These are phyloP conservation scores for Nesidiocoris tenuis DNA, from an alignment of 2,888 invertebrate genomes.

Conservation along the genomic window DNA sequence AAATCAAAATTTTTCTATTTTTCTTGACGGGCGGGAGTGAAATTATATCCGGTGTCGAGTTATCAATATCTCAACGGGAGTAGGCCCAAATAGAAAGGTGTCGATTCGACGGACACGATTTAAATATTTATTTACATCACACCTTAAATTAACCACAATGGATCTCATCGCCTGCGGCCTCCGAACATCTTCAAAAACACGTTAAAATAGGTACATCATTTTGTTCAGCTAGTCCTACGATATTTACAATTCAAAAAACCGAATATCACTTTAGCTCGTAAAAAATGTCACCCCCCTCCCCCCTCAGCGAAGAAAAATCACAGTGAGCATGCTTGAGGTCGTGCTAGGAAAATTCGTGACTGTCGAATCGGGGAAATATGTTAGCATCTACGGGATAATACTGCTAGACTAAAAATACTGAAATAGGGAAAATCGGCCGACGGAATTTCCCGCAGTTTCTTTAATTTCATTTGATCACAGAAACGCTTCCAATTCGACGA, in stretches of 20 bases:
- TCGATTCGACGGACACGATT: not conserved
- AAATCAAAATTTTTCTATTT: no score
- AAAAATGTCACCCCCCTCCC: not conserved
- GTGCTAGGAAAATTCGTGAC: not conserved
- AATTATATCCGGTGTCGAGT: no score
- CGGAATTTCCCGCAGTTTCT: no score
- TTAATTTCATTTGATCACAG: not conserved
- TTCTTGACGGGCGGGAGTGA: no score
- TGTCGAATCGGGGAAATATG: no score
- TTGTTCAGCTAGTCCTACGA: not conserved
- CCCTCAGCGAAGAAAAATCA: not conserved
- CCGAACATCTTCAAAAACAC: not conserved
- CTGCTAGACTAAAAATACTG: not conserved
- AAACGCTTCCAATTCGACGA: not conserved
- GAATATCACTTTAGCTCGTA: not conserved
- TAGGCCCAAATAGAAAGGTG: no score
- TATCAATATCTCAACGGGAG: no score
- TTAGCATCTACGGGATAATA: not conserved
- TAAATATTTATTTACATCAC: not conserved
- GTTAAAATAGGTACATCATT: not conserved
- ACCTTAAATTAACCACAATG: not conserved
- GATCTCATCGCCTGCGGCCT: not conserved
- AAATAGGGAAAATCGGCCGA: not conserved
- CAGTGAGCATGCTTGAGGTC: not conserved
- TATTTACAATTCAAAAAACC: not conserved